phyloP scores from a whole-genome alignment of 2,888 invertebrate species.

The Plagodis pulveraria region DNA sequence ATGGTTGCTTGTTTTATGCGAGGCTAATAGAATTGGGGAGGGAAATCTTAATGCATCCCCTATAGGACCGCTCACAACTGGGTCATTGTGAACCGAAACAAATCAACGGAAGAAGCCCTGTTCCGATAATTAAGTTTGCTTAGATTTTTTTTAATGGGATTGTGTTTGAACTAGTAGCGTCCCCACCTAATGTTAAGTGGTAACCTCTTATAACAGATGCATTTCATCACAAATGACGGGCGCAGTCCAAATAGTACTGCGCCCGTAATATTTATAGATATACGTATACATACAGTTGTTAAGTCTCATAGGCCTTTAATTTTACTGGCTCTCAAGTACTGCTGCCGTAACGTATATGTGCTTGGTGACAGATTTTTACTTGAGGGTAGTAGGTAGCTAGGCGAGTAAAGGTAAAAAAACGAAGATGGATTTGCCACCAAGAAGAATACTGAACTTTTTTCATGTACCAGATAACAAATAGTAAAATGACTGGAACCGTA shows the following conservation, averaged over 20 bases:
- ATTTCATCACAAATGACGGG: background rate
- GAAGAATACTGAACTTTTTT: no score
- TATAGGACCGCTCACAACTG: slow-evolving; percentile 26
- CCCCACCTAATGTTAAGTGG: background rate
- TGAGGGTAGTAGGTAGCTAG: no score
- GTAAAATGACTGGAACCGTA: no score
- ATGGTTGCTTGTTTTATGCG: slow-evolving; percentile 21
- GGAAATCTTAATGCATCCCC: slow-evolving; percentile 12
- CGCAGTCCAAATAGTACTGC: background rate
- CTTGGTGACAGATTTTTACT: background rate
- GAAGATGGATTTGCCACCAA: background rate
- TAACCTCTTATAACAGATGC: background rate
- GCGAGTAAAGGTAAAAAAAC: no score
- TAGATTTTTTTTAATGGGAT: background rate
- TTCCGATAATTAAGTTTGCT: slow-evolving; percentile 13
- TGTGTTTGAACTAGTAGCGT: background rate
- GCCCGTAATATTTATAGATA: background rate
- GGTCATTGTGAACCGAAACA: slow-evolving; percentile 19
- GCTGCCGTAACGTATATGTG: no score
- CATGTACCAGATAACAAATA: no score
- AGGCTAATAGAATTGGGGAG: slow-evolving; percentile 22
- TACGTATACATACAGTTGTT: background rate
- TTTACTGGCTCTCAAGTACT: no score
- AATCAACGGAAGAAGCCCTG: slow-evolving; percentile 16
- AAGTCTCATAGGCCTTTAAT: no score